Conservation (phyloP, 1,140 invertebrate species). For the Macrocentrus cingulum region DNA sequence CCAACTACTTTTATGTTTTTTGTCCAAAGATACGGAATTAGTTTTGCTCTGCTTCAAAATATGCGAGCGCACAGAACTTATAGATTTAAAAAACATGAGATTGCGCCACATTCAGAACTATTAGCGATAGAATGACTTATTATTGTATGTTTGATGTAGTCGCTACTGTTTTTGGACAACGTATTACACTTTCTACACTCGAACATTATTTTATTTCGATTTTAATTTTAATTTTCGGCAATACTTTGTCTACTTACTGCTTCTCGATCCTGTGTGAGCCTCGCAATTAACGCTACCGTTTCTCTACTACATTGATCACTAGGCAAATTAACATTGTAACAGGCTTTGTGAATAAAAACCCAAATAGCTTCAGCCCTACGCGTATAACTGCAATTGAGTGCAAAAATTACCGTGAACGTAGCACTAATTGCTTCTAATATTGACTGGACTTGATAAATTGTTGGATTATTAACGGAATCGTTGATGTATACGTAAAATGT, state of each 20-base stretch:
- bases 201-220: constrained; percentile 6
- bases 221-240: too few relatives aligned
- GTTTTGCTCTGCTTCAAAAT: not conserved
- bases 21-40: too few relatives aligned
- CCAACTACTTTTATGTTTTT: not conserved
- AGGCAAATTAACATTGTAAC: constrained; percentile 6
- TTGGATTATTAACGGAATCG: constrained; percentile 16
- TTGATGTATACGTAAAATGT: constrained; percentile 22
- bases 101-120: not conserved
- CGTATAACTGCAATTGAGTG: constrained; percentile 15
- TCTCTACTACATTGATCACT: constrained; percentile 11
- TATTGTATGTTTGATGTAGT: not conserved
- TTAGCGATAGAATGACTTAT: not conserved
- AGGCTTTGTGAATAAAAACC: constrained; percentile 20
- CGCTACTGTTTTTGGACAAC: not conserved
- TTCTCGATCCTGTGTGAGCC: not conserved
- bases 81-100: not conserved
- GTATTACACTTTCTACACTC: constrained; percentile 7
- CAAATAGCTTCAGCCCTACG: constrained; percentile 12
- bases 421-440: not conserved
- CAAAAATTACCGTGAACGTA: constrained; percentile 17
- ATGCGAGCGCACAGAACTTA: not conserved
- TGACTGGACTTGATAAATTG: constrained; percentile 12
- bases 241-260: not conserved
- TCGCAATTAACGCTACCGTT: constrained; percentile 4